Conservation (phyloP, 1,140 invertebrate genomes). For the Hyles vespertilio region DNA sequence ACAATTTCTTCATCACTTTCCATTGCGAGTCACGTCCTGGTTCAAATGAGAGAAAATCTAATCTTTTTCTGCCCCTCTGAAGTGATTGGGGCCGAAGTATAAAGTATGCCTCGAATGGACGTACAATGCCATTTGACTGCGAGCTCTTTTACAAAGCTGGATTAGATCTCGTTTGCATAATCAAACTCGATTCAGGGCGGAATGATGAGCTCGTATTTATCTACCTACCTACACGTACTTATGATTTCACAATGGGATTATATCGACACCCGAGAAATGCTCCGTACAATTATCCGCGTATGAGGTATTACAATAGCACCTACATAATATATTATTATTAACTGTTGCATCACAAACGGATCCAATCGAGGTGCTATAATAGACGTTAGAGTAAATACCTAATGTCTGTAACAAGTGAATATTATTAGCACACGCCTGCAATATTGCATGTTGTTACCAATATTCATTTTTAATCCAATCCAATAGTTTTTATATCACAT, state of each 20-base stretch:
- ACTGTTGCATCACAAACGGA: too few relatives aligned
- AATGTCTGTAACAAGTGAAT: too few relatives aligned
- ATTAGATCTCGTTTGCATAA: conserved; percentile 50
- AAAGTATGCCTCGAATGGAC: conserved; percentile 36
- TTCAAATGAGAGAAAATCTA: conserved; percentile 55
- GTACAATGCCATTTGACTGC: conserved; percentile 39
- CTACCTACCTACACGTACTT: neutral
- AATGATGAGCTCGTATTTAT: conserved; percentile 17
- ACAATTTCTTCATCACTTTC: conserved; percentile 44
- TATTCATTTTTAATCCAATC: too few relatives aligned
- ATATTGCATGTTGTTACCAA: too few relatives aligned
- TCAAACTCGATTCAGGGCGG: conserved; percentile 22
- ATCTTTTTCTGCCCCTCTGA: conserved; percentile 41
- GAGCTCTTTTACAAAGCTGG: conserved; percentile 33
- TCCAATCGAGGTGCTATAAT: too few relatives aligned
- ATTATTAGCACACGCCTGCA: too few relatives aligned
- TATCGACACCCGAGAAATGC: neutral
- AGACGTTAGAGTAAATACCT: too few relatives aligned
- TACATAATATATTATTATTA: too few relatives aligned
- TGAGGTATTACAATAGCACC: too few relatives aligned
- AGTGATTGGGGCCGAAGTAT: conserved; percentile 44
- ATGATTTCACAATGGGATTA: neutral
- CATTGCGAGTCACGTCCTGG: conserved; percentile 39
- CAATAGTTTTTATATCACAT: too few relatives aligned
- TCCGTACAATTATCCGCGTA: neutral